Percentiles rank a stretch among this genome's conserved stretches.
Conservation (phyloP, 2,888 invertebrate species). For the Spicauda simplicius region DNA sequence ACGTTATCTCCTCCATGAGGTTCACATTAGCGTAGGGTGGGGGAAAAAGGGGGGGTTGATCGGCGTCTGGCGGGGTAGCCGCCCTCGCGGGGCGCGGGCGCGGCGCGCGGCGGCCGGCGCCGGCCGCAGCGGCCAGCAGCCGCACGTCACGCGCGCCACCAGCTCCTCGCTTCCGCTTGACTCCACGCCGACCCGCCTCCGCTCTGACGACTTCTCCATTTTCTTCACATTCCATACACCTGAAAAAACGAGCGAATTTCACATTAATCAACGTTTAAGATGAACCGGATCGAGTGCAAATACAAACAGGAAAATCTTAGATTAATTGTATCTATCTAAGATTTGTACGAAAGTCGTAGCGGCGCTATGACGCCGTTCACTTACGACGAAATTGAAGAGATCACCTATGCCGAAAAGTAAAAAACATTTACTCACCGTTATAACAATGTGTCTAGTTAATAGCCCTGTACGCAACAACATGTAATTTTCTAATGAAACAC, state of each 20-base stretch:
- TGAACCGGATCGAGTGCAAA: not conserved
- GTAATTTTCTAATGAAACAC: not conserved
- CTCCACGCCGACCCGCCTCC: constrained; percentile 47
- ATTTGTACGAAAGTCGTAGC: constrained; percentile 8
- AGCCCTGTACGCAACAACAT: not conserved
- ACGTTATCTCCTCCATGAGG: constrained; percentile 78
- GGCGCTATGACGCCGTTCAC: constrained; percentile 45
- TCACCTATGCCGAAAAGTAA: not conserved
- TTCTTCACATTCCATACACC: constrained; percentile 71
- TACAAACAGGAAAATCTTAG: not conserved
- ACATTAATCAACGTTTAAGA: too few species aligned
- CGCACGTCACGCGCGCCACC: constrained; percentile 51
- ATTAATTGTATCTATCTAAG: not conserved
- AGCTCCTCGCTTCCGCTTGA: constrained; percentile 53
- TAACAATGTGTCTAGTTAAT: constrained; percentile 12
- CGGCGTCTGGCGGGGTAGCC: too few species aligned
- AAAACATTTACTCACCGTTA: constrained; percentile 31
- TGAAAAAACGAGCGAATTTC: constrained; percentile 51
- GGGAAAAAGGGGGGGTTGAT: constrained; percentile 58
- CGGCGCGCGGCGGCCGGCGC: constrained; percentile 47
- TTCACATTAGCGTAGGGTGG: constrained; percentile 51
- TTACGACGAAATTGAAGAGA: not conserved
- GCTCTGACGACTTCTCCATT: constrained; percentile 49
- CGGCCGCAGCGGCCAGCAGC: constrained; percentile 55
- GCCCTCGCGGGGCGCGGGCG: constrained; percentile 10